Evolutionary conservation across 2,797 vertebrate species (phyloP), one percentile per base, ranked within the genome.

Genomic region (Glossophaga mutica): DNA sequence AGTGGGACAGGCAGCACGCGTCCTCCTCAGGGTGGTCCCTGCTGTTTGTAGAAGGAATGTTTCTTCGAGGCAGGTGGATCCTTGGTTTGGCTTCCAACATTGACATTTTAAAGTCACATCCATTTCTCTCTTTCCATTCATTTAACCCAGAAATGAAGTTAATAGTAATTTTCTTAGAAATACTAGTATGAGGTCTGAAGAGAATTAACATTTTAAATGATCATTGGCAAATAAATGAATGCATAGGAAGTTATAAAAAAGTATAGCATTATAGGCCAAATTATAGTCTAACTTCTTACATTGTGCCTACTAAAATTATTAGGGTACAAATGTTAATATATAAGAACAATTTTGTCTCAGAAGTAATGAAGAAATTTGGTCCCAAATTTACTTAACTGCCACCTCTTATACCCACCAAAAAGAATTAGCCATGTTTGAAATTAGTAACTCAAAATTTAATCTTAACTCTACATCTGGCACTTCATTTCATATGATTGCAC

Each of bases 361-460:
- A 90, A 94, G 88, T 32, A 87, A 94, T 94, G 92, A 76, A 59
- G 87, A 84, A 39, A 44, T 86, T 87, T 81, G 42, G 29, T 94
- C 50, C 42, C 37, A 44, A 48, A 59, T 46, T 90, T 87, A 46
- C 15, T 92, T 91, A 68, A 21, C 81, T 95, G 86, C 89, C 91
- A 94, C 90, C 94, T 95, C 26, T 48, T 48, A 96, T 29, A 46
- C 5, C 55, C 8, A 9, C 46, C 24, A 92, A 98, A 90, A 92
- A 97, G 83, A 46, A 92, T 82, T 89, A 93, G 71, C 94, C 76
- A 92, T 46, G 87, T 87, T 96, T 98, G 96, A 95, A 97, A 95
- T 94, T 94, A 48, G 96, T 95, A 97, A 95, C 91, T 91, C 88
- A 97, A 97, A 97, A 97, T 97, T 98, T 78, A 81, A 93, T 97